Evolutionary conservation across 1,140 invertebrate species (phyloP).

Genomic region (Drosophila parabipectinata): DNA sequence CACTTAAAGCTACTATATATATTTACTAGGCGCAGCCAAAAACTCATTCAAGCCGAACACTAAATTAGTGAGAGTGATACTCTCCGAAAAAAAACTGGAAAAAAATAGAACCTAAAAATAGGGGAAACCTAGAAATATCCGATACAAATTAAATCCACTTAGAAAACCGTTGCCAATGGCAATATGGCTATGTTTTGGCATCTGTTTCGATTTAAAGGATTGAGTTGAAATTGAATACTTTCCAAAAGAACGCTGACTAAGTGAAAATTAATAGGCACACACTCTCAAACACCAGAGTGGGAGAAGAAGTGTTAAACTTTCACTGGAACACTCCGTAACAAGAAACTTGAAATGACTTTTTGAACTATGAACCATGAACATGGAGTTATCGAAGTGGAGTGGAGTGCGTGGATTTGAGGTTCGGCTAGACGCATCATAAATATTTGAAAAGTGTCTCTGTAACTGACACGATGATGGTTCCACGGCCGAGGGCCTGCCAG

Average conservation of each 20-base stretch:
- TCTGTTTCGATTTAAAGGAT: constrained; percentile 76
- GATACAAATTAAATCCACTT: constrained; percentile 55
- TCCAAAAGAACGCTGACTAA: constrained; percentile 61
- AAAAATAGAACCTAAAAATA: constrained; percentile 62
- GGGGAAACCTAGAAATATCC: constrained; percentile 6
- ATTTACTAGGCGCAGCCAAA: constrained; percentile 25
- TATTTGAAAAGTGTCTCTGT: constrained; percentile 70
- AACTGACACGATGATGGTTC: constrained; percentile 67
- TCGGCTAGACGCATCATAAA: constrained; percentile 67
- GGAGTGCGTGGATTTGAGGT: constrained; percentile 27
- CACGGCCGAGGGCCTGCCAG: constrained; percentile 27
- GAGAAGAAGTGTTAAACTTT: constrained; percentile 53
- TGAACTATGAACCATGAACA: constrained; percentile 73
- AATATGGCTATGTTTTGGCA: constrained; percentile 72
- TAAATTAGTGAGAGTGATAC: constrained; percentile 57
- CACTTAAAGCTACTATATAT: constrained; percentile 49
- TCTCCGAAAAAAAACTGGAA: constrained; percentile 3
- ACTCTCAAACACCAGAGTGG: constrained; percentile 2
- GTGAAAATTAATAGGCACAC: constrained; percentile 70
- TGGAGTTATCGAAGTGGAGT: constrained; percentile 12
- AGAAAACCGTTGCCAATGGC: constrained; percentile 42
- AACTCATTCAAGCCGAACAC: constrained; percentile 40
- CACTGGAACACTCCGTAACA: constrained; percentile 65
- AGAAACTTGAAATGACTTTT: constrained; percentile 79
- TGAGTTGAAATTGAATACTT: constrained; percentile 69